phyloP scores from a whole-genome alignment of 2,797 vertebrate genomes.

The Sparidentex hasta region DNA sequence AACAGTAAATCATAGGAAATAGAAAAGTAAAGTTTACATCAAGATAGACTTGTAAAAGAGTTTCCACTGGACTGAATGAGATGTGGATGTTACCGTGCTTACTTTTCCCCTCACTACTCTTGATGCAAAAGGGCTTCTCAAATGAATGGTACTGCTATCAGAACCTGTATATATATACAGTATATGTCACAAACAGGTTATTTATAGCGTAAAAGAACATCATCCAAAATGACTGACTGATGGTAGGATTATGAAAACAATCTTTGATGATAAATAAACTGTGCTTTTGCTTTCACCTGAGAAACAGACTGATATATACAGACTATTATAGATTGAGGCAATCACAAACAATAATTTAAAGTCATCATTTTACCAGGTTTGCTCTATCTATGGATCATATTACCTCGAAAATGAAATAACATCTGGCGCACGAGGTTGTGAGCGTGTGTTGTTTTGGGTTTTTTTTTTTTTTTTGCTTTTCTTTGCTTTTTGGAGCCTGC shows the following conservation, averaged over 20 bases:
- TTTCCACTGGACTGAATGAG: slow-evolving; percentile 39
- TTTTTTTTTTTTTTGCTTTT: slow-evolving; percentile 76
- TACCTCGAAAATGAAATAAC: slow-evolving; percentile 64
- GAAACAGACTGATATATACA: slow-evolving; percentile 20
- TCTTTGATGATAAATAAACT: slow-evolving; percentile 35
- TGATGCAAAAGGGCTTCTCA: slow-evolving; percentile 9
- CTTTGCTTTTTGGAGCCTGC: slow-evolving; percentile 73
- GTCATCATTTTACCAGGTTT: slow-evolving; percentile 48
- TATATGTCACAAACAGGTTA: slow-evolving; percentile 25
- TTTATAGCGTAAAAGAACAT: slow-evolving; percentile 18
- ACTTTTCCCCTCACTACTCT: neutral
- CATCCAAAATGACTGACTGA: slow-evolving; percentile 24
- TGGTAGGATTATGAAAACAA: slow-evolving; percentile 26
- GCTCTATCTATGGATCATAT: slow-evolving; percentile 41
- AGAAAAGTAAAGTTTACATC: slow-evolving; percentile 81
- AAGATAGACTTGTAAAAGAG: slow-evolving; percentile 76
- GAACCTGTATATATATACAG: slow-evolving; percentile 10
- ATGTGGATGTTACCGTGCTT: slow-evolving; percentile 13
- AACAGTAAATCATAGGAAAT: slow-evolving; percentile 83
- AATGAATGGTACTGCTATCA: slow-evolving; percentile 15
- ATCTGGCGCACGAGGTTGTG: slow-evolving; percentile 72
- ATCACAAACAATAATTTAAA: slow-evolving; percentile 54
- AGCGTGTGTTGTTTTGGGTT: slow-evolving; percentile 71
- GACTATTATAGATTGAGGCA: slow-evolving; percentile 46
- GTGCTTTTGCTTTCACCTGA: slow-evolving; percentile 20